phyloP scores from a whole-genome alignment of 1,140 invertebrate genomes.

The Dermatophagoides farinae region DNA sequence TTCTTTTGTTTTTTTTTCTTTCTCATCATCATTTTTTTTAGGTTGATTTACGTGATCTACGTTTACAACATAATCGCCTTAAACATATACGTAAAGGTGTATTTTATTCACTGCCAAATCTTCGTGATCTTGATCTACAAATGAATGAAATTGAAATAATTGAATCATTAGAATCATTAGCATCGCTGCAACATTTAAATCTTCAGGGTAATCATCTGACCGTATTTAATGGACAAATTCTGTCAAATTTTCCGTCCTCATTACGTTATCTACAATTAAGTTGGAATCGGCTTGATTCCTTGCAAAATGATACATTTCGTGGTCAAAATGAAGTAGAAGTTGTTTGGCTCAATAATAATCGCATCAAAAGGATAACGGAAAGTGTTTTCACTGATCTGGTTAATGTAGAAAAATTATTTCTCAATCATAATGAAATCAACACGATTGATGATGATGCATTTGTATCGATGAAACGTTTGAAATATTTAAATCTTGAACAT shows the following conservation, averaged over 20 bases:
- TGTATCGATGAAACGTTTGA: slow-evolving; percentile 44
- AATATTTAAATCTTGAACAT: slow-evolving; percentile 32
- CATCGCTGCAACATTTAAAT: slow-evolving; percentile 66
- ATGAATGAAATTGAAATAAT: slow-evolving; percentile 61
- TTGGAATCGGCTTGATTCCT: slow-evolving; percentile 48
- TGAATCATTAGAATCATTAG: slow-evolving; percentile 53
- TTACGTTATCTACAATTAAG: slow-evolving; percentile 65
- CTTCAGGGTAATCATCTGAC: slow-evolving; percentile 56
- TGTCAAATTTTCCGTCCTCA: slow-evolving; percentile 39
- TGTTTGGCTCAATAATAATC: slow-evolving; percentile 64
- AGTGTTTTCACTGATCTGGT: slow-evolving; percentile 49
- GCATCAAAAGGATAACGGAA: slow-evolving; percentile 44
- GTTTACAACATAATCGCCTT: slow-evolving; percentile 63
- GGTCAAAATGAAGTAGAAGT: slow-evolving; percentile 58
- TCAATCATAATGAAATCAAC: slow-evolving; percentile 58
- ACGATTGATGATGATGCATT: slow-evolving; percentile 58
- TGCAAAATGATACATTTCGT: slow-evolving; percentile 53
- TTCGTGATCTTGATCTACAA: slow-evolving; percentile 64
- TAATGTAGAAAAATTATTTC: slow-evolving; percentile 49
- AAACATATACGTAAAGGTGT: slow-evolving; percentile 47
- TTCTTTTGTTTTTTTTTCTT: not conserved
- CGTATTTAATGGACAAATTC: slow-evolving; percentile 48
- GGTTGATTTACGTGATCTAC: slow-evolving; percentile 48
- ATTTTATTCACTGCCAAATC: slow-evolving; percentile 50
- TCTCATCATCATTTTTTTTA: not conserved